Percentiles rank a stretch among this genome's conserved stretches.
phyloP scores from a whole-genome alignment of 2,797 vertebrate genomes.

The Sus cebifrons region DNA sequence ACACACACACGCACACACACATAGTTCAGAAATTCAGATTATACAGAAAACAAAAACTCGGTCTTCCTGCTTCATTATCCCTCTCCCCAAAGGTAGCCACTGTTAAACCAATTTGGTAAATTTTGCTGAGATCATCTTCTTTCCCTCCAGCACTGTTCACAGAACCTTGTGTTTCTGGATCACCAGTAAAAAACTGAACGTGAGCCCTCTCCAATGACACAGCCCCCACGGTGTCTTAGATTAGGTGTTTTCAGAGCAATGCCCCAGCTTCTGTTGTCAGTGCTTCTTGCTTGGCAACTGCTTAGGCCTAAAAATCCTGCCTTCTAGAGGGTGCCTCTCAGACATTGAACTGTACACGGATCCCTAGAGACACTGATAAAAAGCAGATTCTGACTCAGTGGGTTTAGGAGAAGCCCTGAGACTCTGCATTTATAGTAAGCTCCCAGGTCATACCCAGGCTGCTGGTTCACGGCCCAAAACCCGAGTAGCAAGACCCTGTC shows the following conservation, averaged over 20 bases:
- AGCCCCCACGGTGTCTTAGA: background rate
- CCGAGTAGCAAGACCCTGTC: background rate
- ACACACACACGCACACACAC: background rate
- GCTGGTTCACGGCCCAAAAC: background rate
- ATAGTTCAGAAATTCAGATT: background rate
- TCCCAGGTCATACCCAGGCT: background rate
- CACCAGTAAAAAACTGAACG: fast-evolving
- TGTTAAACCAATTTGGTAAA: background rate
- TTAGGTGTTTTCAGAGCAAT: background rate
- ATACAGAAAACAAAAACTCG: background rate
- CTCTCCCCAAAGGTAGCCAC: background rate
- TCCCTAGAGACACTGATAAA: background rate
- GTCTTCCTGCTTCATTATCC: background rate
- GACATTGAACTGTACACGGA: background rate
- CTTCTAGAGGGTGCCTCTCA: background rate
- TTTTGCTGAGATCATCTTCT: background rate
- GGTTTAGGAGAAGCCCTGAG: background rate
- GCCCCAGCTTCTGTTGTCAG: fast-evolving
- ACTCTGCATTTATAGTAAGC: background rate
- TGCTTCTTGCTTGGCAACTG: background rate
- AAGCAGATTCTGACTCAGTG: background rate
- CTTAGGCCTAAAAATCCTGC: background rate
- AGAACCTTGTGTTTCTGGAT: background rate
- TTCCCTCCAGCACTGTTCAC: background rate
- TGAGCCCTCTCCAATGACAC: background rate